Conservation (phyloP, 2,113 vertebrate species). For the Willisornis vidua region DNA sequence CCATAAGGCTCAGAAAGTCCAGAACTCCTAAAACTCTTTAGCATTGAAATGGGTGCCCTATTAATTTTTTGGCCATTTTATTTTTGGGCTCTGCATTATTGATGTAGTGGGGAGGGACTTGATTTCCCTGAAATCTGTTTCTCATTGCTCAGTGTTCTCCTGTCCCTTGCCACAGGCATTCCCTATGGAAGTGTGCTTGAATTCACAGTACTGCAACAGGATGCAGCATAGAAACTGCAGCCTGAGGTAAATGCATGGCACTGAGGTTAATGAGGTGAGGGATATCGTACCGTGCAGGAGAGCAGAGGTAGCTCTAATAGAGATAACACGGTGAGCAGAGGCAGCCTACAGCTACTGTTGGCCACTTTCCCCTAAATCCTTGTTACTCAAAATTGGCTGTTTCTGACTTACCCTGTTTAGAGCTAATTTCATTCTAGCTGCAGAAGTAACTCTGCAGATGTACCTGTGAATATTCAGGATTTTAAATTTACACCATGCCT, state of each 20-base stretch:
- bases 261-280: background rate
- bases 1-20: background rate
- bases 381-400: background rate
- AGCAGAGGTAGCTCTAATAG: background rate
- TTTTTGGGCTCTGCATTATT: background rate
- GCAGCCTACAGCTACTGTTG: background rate
- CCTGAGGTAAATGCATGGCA: background rate
- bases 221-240: background rate
- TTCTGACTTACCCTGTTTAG: background rate
- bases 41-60: background rate
- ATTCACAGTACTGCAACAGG: background rate
- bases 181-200: background rate
- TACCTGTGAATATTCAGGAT: background rate
- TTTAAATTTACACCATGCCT: background rate
- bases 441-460: background rate
- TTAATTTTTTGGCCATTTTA: background rate
- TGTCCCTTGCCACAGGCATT: background rate
- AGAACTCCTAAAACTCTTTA: background rate
- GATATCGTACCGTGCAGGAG: background rate
- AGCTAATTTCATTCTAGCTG: background rate
- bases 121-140: background rate
- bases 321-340: background rate
- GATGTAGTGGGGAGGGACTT: rapidly evolving
- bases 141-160: background rate
- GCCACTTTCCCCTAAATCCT: background rate